A percentile compares a stretch with the other conserved stretches of the same genome.
phyloP scores from a whole-genome alignment of 2,113 vertebrate species.

The Phylloscopus trochiloides region DNA sequence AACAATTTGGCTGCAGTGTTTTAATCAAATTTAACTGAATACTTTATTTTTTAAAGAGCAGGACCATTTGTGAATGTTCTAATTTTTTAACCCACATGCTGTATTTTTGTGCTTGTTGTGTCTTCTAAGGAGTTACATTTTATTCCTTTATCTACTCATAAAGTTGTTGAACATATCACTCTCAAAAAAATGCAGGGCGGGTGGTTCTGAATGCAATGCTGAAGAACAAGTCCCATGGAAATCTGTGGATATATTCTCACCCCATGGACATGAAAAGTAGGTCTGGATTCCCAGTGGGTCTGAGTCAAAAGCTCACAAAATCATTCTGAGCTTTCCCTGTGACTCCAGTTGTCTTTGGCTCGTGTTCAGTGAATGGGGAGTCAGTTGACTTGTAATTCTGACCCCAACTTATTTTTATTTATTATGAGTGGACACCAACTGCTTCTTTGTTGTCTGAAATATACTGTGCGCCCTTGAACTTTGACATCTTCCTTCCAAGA shows the following conservation, averaged over 20 bases:
- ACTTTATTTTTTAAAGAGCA: neutral
- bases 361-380: conserved; percentile 1
- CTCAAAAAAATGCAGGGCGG: neutral
- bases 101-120: neutral
- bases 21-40: neutral
- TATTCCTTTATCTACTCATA: neutral
- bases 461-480: conserved; percentile 54
- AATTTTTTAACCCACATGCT: neutral
- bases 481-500: conserved; percentile 31
- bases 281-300: neutral
- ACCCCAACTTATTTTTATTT: conserved; percentile 60
- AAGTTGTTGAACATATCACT: neutral
- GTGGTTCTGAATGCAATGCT: neutral
- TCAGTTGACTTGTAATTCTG: conserved; percentile 44
- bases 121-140: neutral
- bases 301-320: conserved; percentile 19
- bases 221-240: neutral
- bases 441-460: conserved; percentile 62
- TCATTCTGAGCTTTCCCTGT: conserved; percentile 26
- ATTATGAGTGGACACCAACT: conserved; percentile 46
- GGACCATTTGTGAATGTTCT: neutral
- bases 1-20: neutral
- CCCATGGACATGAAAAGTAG: neutral
- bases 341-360: conserved; percentile 43
- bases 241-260: neutral